Base-by-base conservation (phyloP, 2,888 invertebrate genomes). In the Eupsilia transversa region DNA sequence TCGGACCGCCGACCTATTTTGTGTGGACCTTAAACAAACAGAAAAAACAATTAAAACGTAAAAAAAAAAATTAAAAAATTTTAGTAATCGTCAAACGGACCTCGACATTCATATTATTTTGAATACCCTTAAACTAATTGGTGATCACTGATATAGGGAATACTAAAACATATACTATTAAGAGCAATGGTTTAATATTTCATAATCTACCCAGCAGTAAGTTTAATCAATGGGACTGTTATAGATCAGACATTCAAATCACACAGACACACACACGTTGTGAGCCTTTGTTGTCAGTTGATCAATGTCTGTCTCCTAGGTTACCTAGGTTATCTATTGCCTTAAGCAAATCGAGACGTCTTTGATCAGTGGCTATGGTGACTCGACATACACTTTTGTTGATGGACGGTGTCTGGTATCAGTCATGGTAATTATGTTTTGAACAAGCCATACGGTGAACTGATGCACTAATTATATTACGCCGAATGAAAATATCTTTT, bases 341-440 rank as follows among this genome's bases (percentile, higher is more conserved):
- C 17, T 64, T 20, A 14, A 46, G 41, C 56, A 35, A 56, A 30
- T 59, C 20, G 2, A 41, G 33, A 60, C 9, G 35, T 60, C 64
- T 76, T 54, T 77, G 52, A 71, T 65, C 30, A 23, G n/a, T 27
- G n/a, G 52, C 77, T 52, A 43, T 33, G 71, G 49, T 14, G 10
- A n/a, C 3, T 6, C 12, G 20, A 12, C 41, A 23, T 38, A 60
- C 27, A 35, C 35, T 43, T 43, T 66, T n/a, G 9, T 71, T 64
- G 41, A 71, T 71, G 49, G 9, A 76, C 14, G 17, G n/a, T 27
- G 33, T 57, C 63, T 33, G 20, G 41, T 56, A 61, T 17, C 74
- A 41, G 27, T 17, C n/a, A n/a, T n/a, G n/a, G 17, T 27, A 27
- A 33, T 17, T 68, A 61, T 56, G 12, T 63, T 69, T 33, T 17